Evolutionary conservation across 1,140 invertebrate species (phyloP).

Genomic region (Lysiphlebus fabarum): DNA sequence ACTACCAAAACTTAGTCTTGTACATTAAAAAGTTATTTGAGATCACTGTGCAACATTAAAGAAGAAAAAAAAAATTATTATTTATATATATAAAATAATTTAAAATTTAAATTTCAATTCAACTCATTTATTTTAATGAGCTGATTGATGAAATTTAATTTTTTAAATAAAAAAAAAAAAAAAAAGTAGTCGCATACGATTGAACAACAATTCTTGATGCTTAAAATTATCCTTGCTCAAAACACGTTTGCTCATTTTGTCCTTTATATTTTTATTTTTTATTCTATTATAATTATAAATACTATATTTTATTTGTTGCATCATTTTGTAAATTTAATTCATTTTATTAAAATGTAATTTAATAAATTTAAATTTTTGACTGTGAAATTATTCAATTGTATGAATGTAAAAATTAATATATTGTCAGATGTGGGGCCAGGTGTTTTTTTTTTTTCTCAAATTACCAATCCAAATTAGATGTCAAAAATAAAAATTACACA

Average conservation of each 20-base stretch:
- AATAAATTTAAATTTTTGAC: too few species aligned
- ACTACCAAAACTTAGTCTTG: too few species aligned
- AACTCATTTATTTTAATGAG: not conserved
- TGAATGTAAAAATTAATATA: not conserved
- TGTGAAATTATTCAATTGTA: too few species aligned
- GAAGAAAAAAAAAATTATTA: not conserved
- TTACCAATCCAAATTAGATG: conserved; percentile 27
- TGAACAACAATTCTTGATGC: not conserved
- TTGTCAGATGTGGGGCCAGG: conserved; percentile 21
- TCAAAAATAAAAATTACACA: not conserved
- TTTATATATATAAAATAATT: not conserved
- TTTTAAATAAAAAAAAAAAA: not conserved
- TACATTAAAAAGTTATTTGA: too few species aligned
- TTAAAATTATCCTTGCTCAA: conserved; percentile 5
- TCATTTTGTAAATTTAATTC: too few species aligned
- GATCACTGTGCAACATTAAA: too few species aligned
- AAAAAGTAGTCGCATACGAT: conserved; percentile 15
- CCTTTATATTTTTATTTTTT: not conserved
- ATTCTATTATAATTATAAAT: too few species aligned
- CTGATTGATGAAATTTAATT: too few species aligned
- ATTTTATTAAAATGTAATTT: too few species aligned
- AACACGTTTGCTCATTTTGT: conserved; percentile 13
- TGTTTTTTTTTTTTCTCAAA: conserved; percentile 5
- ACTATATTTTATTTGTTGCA: too few species aligned
- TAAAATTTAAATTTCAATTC: not conserved